phyloP scores from a whole-genome alignment of 2,888 invertebrate species.

The Aporophyla nigra region DNA sequence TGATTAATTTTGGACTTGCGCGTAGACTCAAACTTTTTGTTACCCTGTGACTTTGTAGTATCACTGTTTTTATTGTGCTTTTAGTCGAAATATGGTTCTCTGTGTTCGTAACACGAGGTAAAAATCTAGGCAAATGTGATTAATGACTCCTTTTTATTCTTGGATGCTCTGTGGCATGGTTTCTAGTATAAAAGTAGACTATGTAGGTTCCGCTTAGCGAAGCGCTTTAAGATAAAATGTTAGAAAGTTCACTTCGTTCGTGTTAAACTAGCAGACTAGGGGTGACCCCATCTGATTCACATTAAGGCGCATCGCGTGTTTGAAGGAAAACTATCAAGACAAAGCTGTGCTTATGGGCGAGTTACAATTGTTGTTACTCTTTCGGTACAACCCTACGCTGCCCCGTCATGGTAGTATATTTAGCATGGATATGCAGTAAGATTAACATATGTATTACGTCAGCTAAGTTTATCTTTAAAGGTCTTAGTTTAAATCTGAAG shows the following conservation, averaged over 20 bases:
- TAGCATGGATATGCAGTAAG: conserved; percentile 6
- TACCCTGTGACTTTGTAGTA: conserved; percentile 20
- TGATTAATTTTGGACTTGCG: conserved; percentile 35
- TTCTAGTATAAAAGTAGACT: conserved; percentile 30
- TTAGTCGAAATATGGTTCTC: conserved; percentile 24
- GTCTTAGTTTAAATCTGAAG: conserved; percentile 6
- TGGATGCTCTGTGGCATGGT: conserved; percentile 8
- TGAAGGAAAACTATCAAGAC: conserved; percentile 34
- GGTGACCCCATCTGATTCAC: conserved; percentile 54
- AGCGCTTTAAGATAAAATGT: conserved; percentile 50
- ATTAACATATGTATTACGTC: conserved; percentile 35
- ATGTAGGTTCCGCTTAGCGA: conserved; percentile 29
- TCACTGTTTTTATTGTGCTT: conserved; percentile 42
- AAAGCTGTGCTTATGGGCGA: conserved; percentile 27
- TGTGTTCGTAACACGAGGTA: conserved; percentile 20
- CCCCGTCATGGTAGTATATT: conserved; percentile 5
- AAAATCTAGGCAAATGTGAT: conserved; percentile 52
- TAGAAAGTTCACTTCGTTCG: conserved; percentile 26
- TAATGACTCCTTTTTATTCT: conserved; percentile 46
- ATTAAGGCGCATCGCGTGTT: conserved; percentile 49
- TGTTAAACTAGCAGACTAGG: conserved; percentile 30
- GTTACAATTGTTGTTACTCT: conserved; percentile 15
- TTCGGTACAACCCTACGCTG: conserved; percentile 4
- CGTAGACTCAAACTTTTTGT: conserved; percentile 28
- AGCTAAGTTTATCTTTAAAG: conserved; percentile 1